Base-by-base conservation (phyloP, 2,888 invertebrate species). In the Leuctra nigra region DNA sequence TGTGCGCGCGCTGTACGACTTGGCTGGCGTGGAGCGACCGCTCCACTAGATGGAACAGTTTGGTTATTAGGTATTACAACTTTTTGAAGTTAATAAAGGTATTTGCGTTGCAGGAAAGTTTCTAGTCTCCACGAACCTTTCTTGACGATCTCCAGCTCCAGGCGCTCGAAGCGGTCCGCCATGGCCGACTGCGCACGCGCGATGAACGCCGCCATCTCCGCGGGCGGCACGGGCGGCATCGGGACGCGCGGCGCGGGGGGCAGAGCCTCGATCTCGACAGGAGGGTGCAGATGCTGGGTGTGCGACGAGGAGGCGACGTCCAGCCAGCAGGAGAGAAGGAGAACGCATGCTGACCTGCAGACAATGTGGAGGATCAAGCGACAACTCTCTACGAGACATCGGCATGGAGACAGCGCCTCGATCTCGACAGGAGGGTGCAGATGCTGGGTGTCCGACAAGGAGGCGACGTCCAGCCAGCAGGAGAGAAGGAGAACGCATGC, bases 71-170 rank as follows among this genome's bases (percentile, higher is more conserved):
- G n/a, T n/a, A n/a, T n/a, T n/a, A n/a, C n/a, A n/a, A n/a, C n/a
- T n/a, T n/a, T n/a, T n/a, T n/a, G n/a, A n/a, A n/a, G n/a, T n/a
- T n/a, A n/a, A n/a, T n/a, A n/a, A n/a, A n/a, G n/a, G n/a, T n/a
- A n/a, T n/a, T n/a, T n/a, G n/a, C n/a, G n/a, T n/a, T n/a, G n/a
- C n/a, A n/a, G n/a, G n/a, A n/a, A n/a, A n/a, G n/a, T n/a, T n/a
- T n/a, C n/a, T n/a, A n/a, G n/a, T 29, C 4, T 36, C 36, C 4
- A 11, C 48, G n/a, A 14, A 68, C 69, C 68, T 55, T 66, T 67
- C 44, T 63, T 64, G 59, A 64, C 64, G 48, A 69, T 68, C 36
- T 64, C 63, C 2, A 67, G 67, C 54, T 70, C 67, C 33, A 69
- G 63, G 13, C 62, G 58, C 35, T 68, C 65, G 59, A 68, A 66